Percentiles rank a stretch among this genome's conserved stretches.
Evolutionary conservation across 2,888 invertebrate species (phyloP).

Genomic region (Pandemis cinnamomeana): DNA sequence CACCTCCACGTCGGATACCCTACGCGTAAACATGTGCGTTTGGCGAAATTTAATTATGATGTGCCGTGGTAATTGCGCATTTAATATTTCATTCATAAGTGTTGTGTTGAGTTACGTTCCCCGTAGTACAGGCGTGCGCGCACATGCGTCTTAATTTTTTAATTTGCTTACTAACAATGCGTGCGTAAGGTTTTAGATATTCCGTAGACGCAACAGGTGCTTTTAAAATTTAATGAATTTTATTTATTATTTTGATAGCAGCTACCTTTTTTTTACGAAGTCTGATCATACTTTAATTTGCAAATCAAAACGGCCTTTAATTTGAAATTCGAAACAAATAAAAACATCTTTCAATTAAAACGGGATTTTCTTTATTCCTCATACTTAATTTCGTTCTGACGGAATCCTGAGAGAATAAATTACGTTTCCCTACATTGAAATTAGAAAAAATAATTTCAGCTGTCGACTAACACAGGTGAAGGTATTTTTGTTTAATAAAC

Average conservation of each 20-base stretch:
- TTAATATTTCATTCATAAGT: slow-evolving; percentile 30
- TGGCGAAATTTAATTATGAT: slow-evolving; percentile 31
- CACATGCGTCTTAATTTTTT: slow-evolving; percentile 4
- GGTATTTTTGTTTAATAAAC: slow-evolving; percentile 72
- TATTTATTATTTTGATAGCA: neutral
- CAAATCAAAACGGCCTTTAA: neutral
- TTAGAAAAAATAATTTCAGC: slow-evolving; percentile 65
- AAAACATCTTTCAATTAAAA: slow-evolving; percentile 16
- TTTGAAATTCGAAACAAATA: slow-evolving; percentile 18
- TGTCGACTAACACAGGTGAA: slow-evolving; percentile 69
- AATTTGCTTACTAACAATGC: neutral
- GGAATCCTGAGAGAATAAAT: slow-evolving; percentile 30
- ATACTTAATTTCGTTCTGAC: slow-evolving; percentile 10
- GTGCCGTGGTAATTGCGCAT: slow-evolving; percentile 21
- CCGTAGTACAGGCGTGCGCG: slow-evolving; percentile 4
- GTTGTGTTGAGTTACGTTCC: slow-evolving; percentile 19
- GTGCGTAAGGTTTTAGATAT: neutral
- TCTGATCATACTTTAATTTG: neutral
- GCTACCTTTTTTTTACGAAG: neutral
- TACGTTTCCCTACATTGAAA: slow-evolving; percentile 61
- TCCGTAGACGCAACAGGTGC: neutral
- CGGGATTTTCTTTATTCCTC: slow-evolving; percentile 4
- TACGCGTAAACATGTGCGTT: slow-evolving; percentile 31
- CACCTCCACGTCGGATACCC: slow-evolving; percentile 7
- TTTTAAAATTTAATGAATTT: neutral